Percentiles rank a stretch among this genome's conserved stretches.
phyloP scores from a whole-genome alignment of 2,888 invertebrate genomes.

The Hecatera dysodea region DNA sequence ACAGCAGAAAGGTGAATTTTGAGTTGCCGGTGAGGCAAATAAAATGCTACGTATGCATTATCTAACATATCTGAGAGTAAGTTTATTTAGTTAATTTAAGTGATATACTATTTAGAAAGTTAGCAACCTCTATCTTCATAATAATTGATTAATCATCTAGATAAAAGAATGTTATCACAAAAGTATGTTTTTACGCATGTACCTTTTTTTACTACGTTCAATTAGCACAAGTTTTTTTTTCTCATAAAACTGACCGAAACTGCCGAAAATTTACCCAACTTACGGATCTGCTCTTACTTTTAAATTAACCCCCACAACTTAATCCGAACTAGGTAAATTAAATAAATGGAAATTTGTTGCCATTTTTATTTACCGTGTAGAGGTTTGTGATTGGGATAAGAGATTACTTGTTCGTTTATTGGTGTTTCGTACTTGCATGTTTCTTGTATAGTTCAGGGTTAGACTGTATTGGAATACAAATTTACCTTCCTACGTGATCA shows the following conservation, averaged over 20 bases:
- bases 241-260: background rate
- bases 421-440: constrained; percentile 17
- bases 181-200: background rate
- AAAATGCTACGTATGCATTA: too few species aligned
- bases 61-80: too few species aligned
- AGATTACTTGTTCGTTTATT: constrained; percentile 50
- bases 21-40: background rate
- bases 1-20: background rate
- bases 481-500: background rate
- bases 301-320: constrained; percentile 16
- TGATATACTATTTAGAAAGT: too few species aligned
- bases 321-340: constrained; percentile 22
- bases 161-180: background rate
- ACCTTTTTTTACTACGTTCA: background rate
- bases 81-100: too few species aligned
- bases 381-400: constrained; percentile 38
- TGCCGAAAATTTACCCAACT: background rate
- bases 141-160: background rate
- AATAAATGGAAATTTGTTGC: constrained; percentile 55
- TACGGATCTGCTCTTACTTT: background rate
- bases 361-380: constrained; percentile 45
- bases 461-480: constrained; percentile 14
- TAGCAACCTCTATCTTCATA: background rate
- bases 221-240: background rate
- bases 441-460: constrained; percentile 4